These are phyloP conservation scores for Aselliscus stoliczkanus DNA, from an alignment of 2,797 vertebrate species.

Conservation along the genomic window DNA sequence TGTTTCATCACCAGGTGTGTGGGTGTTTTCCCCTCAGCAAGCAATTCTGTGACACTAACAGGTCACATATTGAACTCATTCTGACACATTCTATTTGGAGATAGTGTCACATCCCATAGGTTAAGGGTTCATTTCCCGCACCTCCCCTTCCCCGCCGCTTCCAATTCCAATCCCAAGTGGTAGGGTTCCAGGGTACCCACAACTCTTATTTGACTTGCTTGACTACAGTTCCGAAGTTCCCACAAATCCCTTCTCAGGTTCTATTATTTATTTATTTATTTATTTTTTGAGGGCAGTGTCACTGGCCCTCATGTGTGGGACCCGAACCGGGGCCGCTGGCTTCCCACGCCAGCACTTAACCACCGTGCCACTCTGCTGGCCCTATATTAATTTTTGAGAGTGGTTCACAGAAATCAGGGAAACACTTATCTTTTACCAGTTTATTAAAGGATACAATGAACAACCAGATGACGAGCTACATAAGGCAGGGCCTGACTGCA, in stretches of 20 bases:
- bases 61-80: neutral
- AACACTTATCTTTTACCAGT: neutral
- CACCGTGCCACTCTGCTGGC: too few species aligned
- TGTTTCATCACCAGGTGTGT: neutral
- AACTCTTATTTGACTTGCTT: neutral
- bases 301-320: too few species aligned
- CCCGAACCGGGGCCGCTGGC: too few species aligned
- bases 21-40: neutral
- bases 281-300: too few species aligned
- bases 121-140: neutral
- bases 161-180: neutral
- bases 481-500: neutral
- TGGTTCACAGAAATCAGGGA: neutral
- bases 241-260: accelerated
- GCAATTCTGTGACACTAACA: neutral
- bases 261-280: too few species aligned
- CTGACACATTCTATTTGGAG: neutral
- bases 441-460: neutral
- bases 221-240: neutral
- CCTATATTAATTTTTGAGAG: neutral
- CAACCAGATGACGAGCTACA: neutral
- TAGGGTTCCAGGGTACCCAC: neutral
- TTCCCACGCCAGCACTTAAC: too few species aligned
- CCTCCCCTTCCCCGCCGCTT: too few species aligned
- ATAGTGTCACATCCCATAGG: neutral